A percentile compares a stretch with the other conserved stretches of the same genome.
Conservation (phyloP, 2,888 invertebrate genomes). For the Agrotis clavis region DNA sequence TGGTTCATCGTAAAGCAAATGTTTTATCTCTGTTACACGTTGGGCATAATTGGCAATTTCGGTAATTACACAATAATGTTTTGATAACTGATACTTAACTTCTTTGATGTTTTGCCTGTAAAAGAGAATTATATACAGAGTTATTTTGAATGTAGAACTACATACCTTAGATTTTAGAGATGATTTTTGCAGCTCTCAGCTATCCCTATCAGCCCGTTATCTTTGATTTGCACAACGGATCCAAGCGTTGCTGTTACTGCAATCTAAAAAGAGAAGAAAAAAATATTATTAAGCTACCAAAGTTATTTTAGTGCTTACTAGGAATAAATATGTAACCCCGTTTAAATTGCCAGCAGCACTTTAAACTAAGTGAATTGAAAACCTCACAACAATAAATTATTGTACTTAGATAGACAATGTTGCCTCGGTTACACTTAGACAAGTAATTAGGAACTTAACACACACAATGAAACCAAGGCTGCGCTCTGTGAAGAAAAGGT, state of each 20-base stretch:
- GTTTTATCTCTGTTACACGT: too few relatives aligned
- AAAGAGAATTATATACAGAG: neutral
- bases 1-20: too few relatives aligned
- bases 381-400: neutral
- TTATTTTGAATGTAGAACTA: neutral
- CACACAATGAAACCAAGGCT: neutral
- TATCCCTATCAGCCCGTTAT: too few relatives aligned
- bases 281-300: neutral
- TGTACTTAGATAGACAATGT: neutral
- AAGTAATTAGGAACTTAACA: neutral
- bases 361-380: neutral
- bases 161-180: conserved; percentile 14
- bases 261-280: conserved; percentile 22
- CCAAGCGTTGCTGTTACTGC: neutral
- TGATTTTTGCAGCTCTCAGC: neutral
- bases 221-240: neutral
- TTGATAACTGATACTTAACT: neutral
- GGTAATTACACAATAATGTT: neutral
- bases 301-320: neutral
- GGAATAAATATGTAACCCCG: too few relatives aligned
- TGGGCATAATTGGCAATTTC: too few relatives aligned
- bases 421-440: neutral
- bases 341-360: too few relatives aligned
- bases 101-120: neutral
- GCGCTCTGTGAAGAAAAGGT: neutral